Percentiles rank a stretch among this genome's conserved stretches.
Evolutionary conservation across 2,797 vertebrate species (phyloP).

Genomic region (Lagorchestes hirsutus): DNA sequence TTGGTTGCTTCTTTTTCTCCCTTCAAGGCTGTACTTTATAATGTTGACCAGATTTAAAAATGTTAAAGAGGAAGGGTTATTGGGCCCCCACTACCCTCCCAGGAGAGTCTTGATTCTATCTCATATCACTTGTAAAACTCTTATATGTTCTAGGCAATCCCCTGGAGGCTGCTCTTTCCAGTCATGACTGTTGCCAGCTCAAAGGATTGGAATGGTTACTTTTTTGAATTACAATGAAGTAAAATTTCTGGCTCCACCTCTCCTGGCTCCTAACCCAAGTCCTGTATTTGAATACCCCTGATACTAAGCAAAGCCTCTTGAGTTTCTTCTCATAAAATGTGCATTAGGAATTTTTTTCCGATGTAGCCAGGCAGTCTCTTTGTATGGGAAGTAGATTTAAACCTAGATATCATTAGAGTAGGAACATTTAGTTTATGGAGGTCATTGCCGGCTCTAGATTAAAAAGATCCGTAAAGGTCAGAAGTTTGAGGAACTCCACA

Average conservation of each 20-base stretch:
- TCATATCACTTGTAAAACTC: constrained; percentile 36
- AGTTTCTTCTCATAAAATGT: constrained; percentile 74
- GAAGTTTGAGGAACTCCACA: constrained; percentile 24
- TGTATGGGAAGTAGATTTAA: constrained; percentile 81
- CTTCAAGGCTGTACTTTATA: not conserved
- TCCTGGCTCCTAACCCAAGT: constrained; percentile 71
- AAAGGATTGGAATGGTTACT: constrained; percentile 27
- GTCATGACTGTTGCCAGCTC: constrained; percentile 52
- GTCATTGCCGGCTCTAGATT: constrained; percentile 50
- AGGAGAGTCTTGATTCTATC: not conserved
- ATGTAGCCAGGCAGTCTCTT: constrained; percentile 80
- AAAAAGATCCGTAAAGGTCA: constrained; percentile 7
- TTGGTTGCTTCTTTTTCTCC: not conserved
- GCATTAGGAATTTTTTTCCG: constrained; percentile 82
- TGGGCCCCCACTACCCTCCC: not conserved
- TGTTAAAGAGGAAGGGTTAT: not conserved
- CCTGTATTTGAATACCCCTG: constrained; percentile 78
- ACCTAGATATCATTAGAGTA: constrained; percentile 75
- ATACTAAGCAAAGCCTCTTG: constrained; percentile 76
- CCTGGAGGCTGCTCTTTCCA: constrained; percentile 32
- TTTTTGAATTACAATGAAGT: constrained; percentile 73
- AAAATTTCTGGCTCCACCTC: constrained; percentile 54
- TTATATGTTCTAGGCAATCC: not conserved
- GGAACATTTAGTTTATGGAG: constrained; percentile 60
- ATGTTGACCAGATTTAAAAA: not conserved